Conservation (phyloP, 1,140 invertebrate genomes). For the Psix sp. region DNA sequence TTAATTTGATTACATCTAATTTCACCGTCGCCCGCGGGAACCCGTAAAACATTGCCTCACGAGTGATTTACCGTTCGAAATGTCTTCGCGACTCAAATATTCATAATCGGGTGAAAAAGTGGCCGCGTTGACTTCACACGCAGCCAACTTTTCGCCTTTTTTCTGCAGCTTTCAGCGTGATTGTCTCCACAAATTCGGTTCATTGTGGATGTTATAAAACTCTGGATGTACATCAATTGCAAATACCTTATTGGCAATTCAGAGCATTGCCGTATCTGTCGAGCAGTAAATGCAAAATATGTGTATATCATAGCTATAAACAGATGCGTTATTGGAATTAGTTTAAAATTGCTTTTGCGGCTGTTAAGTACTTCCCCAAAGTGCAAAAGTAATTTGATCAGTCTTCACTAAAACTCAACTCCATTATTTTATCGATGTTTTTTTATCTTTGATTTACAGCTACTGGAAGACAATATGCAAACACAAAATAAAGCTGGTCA, state of each 20-base stretch:
- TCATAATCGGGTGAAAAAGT: constrained; percentile 1
- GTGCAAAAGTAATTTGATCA: background rate
- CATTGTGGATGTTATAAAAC: too few species aligned
- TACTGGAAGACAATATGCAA: constrained; percentile 63
- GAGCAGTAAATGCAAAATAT: background rate
- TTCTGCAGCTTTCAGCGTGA: too few species aligned
- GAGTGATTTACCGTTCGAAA: constrained; percentile 22
- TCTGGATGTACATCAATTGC: too few species aligned
- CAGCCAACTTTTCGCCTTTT: too few species aligned
- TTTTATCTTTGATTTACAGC: constrained; percentile 50
- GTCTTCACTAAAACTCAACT: background rate
- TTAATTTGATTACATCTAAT: constrained; percentile 40
- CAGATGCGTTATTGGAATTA: constrained; percentile 28
- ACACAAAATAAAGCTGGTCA: constrained; percentile 73
- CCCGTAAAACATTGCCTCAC: constrained; percentile 13
- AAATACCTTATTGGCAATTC: constrained; percentile 2
- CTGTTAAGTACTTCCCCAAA: constrained; percentile 1
- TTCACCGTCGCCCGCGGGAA: constrained; percentile 10
- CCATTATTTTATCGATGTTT: constrained; percentile 3
- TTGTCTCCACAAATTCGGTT: too few species aligned
- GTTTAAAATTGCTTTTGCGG: constrained; percentile 6
- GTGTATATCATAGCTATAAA: constrained; percentile 15
- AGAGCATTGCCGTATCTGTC: too few species aligned
- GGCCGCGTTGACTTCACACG: background rate
- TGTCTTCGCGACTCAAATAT: constrained; percentile 28